Conservation (phyloP, 2,113 vertebrate genomes). For the Campylomormyrus numenius region DNA sequence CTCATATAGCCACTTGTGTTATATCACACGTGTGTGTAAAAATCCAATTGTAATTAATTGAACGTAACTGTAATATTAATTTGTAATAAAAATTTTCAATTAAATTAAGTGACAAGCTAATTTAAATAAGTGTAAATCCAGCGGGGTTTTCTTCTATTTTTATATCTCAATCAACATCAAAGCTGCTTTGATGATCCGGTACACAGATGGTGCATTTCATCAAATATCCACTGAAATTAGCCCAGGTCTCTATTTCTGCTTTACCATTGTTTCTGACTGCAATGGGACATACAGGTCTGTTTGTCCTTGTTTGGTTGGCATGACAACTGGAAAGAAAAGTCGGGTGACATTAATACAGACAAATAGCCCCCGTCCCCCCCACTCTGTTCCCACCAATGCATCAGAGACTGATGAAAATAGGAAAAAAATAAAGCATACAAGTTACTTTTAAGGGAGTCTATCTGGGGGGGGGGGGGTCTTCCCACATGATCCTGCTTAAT, state of each 20-base stretch:
- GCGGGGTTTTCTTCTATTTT: background rate
- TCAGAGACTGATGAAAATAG: background rate
- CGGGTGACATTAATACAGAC: background rate
- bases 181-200: background rate
- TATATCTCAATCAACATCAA: background rate
- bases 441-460: background rate
- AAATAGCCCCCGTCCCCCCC: background rate
- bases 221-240: background rate
- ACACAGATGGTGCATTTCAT: background rate
- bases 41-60: background rate
- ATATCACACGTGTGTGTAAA: background rate
- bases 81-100: background rate
- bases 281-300: background rate
- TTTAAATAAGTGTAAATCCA: background rate
- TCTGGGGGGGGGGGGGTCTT: background rate
- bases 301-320: background rate
- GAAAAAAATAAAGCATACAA: background rate
- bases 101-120: background rate
- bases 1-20: background rate
- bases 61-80: background rate
- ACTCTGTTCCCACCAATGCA: background rate
- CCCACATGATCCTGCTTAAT: too few species aligned
- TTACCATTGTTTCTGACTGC: background rate
- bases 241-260: background rate
- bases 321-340: background rate